phyloP scores from a whole-genome alignment of 2,797 vertebrate genomes.

The Phataginus tricuspis region DNA sequence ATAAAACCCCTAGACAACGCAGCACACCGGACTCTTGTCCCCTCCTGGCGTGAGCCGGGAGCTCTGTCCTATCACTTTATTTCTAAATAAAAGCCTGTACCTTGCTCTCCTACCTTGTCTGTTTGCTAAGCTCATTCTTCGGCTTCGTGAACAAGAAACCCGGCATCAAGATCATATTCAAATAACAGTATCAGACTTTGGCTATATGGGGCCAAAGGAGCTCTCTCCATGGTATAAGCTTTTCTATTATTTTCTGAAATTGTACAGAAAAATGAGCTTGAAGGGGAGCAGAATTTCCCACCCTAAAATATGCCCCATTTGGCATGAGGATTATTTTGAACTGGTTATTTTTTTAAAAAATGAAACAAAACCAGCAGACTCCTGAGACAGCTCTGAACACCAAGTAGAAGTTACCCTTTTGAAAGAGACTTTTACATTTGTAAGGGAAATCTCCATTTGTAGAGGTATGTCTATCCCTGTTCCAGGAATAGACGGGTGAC shows the following conservation, averaged over 20 bases:
- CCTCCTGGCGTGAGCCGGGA: no score
- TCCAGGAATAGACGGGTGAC: not conserved
- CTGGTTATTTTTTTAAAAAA: not conserved
- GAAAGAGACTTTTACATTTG: not conserved
- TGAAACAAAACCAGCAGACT: not conserved
- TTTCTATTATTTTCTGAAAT: conserved; percentile 30
- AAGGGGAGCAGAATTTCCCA: not conserved
- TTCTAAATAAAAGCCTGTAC: no score
- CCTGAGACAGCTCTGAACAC: not conserved
- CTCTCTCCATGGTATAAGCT: not conserved
- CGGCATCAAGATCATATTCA: not conserved
- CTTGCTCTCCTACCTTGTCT: no score
- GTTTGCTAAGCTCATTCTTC: no score
- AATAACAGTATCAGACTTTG: not conserved
- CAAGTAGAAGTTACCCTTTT: not conserved
- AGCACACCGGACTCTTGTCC: no score
- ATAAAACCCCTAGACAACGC: no score
- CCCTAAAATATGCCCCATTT: not conserved
- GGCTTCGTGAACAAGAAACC: no score
- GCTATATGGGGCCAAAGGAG: not conserved
- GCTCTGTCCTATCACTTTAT: no score
- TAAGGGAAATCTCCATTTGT: not conserved
- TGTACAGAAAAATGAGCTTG: not conserved
- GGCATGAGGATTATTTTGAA: not conserved
- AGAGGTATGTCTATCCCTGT: not conserved